A percentile compares a stretch with the other conserved stretches of the same genome.
Conservation (phyloP, 2,797 vertebrate species). For the Pipistrellus nathusii region DNA sequence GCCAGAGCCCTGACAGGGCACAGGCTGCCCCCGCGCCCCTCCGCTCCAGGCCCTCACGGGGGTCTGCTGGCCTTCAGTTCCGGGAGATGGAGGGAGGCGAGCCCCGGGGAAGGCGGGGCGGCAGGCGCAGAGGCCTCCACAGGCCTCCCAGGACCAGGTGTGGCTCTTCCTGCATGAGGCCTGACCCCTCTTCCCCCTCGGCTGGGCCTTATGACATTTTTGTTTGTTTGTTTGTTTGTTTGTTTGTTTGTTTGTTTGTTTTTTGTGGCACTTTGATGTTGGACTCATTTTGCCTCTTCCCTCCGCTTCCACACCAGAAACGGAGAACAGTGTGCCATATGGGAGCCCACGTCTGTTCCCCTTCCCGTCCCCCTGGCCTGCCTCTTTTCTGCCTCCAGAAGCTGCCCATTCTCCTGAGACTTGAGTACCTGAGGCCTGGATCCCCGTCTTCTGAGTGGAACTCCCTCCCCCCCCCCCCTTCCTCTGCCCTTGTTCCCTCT, state of each 20-base stretch:
- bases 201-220: not conserved
- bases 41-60: not conserved
- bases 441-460: not conserved
- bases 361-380: not conserved
- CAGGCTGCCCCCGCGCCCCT: not conserved
- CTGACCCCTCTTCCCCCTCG: not conserved
- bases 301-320: not conserved
- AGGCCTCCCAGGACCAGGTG: not conserved
- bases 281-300: not conserved
- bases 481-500: not conserved
- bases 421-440: not conserved
- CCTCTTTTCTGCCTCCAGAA: slow-evolving; percentile 6
- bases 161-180: not conserved
- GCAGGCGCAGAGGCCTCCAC: rapidly evolving
- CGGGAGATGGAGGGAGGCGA: not conserved
- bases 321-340: not conserved
- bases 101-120: not conserved
- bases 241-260: too few species aligned
- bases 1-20: not conserved
- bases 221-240: too few species aligned
- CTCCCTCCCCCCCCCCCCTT: too few species aligned
- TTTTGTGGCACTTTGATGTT: not conserved
- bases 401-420: not conserved
- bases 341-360: not conserved
- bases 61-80: not conserved